Evolutionary conservation across 92 coral and sea anemone genomes (phyloP), one percentile per base, ranked within the genome.

Genomic region (Phymanthus crucifer): DNA sequence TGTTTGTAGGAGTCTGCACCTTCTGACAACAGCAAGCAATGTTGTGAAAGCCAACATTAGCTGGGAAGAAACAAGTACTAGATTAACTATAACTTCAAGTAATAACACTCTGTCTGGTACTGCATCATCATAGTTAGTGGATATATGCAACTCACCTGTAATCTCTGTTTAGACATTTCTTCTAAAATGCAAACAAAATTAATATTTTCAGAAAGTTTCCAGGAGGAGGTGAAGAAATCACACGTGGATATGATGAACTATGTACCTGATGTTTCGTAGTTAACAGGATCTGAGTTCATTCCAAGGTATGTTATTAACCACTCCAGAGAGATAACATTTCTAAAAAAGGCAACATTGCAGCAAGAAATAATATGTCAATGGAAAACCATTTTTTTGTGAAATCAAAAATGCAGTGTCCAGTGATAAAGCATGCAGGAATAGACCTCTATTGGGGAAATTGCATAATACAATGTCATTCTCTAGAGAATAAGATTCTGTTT

Each of bases 241-340:
- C 13, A 43, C 13, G 13, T 10, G 0, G 10, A 0, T 6, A 43
- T 11, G 13, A 38, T 38, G 45, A 38, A 38, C 7, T 38, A 14
- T 19, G 5, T 54, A 54, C 64, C 64, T 40, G 80, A 70, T 29
- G 70, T 32, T 24, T 27, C 21, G 46, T 75, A 89, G 14, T 45
- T 47, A 21, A 71, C 74, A 45, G 92, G 91, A 40, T 87, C 89
- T 48, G 81, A 80, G 78, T 92, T 84, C 82, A 94, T 43, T 10
- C 97, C 97, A 72, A 92, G 75, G 56, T 75, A 94, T 57, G 88
- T 29, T 11, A 94, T 81, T 40, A 94, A 74, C 24, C 81, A 79
- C 71, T 84, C 91, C n/a, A 74, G 72, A 10, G 85, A 73, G 37
- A 72, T 58, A 16, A 52, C 40, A 17, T 71, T 37, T 32, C 85